These are phyloP conservation scores for Salmo trutta DNA, from an alignment of 2,797 vertebrate genomes.

Conservation along the genomic window DNA sequence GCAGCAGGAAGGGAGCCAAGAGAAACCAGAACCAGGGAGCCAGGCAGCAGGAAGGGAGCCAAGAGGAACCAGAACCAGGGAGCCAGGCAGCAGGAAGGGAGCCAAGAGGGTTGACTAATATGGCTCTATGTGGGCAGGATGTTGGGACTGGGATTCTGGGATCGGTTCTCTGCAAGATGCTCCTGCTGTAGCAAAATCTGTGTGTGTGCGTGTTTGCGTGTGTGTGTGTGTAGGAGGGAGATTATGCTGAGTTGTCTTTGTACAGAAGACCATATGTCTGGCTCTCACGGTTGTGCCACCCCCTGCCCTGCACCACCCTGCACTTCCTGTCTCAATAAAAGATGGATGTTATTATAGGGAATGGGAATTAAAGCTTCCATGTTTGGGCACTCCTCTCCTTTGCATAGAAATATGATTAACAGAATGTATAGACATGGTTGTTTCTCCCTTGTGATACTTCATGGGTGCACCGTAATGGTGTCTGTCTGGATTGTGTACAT, in stretches of 20 bases:
- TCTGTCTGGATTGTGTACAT: too few relatives aligned
- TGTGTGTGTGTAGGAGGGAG: too few relatives aligned
- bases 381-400: background rate
- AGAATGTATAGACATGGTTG: background rate
- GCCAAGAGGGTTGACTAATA: background rate
- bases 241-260: conserved; percentile 36
- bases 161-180: background rate
- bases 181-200: background rate
- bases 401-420: background rate
- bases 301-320: conserved; percentile 18
- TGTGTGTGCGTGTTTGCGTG: too few relatives aligned
- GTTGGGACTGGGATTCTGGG: background rate
- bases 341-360: too few relatives aligned
- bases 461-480: too few relatives aligned
- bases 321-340: too few relatives aligned
- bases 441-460: background rate
- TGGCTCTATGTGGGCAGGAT: background rate
- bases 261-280: conserved; percentile 57
- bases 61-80: too few relatives aligned
- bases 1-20: too few relatives aligned
- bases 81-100: too few relatives aligned
- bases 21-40: too few relatives aligned
- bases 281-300: conserved; percentile 37
- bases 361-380: conserved; percentile 3
- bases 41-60: background rate